Evolutionary conservation across 2,888 invertebrate species (phyloP), one percentile per base, ranked within the genome.

Genomic region (Epinotia brunnichana): DNA sequence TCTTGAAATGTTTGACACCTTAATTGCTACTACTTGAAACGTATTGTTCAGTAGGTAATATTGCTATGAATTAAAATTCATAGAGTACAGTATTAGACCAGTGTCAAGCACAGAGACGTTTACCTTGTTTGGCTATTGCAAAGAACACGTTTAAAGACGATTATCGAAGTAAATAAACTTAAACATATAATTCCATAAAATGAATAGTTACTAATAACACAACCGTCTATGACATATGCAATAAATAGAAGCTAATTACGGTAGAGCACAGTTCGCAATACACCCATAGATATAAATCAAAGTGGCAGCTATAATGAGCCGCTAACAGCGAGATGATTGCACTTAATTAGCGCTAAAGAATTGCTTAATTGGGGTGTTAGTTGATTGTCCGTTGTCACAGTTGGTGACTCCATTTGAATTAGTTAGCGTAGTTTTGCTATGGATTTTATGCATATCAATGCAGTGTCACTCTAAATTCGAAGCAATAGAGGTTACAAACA

Each of bases 231-330:
- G 24, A 56, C 53, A 66, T 66, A 66, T 66, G 54, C 66, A 56
- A 66, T 66, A 41, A 56, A 66, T 64, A 53, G 53, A 41, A 56
- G 54, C 41, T 66, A 66, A 56, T 56, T 54, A 54, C 66, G 21
- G 24, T 66, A 54, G 64, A 54, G 66, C 41, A 54, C 54, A 54
- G 41, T 66, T 41, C 11, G 41, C 54, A 66, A 56, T 41, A 64
- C 53, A 17, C 21, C 21, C n/a, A 41, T 66, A 54, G 66, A 66
- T 66, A 66, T 66, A 56, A 66, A 66, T 66, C 66, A 56, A 41
- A 66, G 54, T 66, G 54, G 41, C 56, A 21, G 41, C 54, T 56
- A 56, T 66, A 53, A 66, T 56, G 66, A 56, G 66, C 53, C 15
- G 54, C 21, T 66, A 66, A 54, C 66, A 66, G 21, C 54, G 11